Percentiles rank a stretch among this genome's conserved stretches.
Evolutionary conservation across 2,888 invertebrate species (phyloP).

Genomic region (Protophormia terraenovae): DNA sequence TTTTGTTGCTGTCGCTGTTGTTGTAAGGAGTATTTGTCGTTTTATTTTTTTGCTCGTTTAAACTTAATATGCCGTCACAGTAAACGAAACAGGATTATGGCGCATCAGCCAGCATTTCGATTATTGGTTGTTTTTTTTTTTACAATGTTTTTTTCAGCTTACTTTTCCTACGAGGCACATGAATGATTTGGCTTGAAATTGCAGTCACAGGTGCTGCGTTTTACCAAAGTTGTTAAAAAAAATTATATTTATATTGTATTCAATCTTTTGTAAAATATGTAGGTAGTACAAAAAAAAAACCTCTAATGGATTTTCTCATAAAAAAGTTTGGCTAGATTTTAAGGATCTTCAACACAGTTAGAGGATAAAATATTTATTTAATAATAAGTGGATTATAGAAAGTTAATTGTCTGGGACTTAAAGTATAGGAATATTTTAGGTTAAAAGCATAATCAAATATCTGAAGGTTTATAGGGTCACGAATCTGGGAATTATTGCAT

Average conservation of each 20-base stretch:
- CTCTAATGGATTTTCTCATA: neutral
- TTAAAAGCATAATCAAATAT: too few species aligned
- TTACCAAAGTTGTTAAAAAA: constrained; percentile 55
- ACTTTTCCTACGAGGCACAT: constrained; percentile 11
- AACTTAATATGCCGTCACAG: constrained; percentile 56
- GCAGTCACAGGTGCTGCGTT: constrained; percentile 70
- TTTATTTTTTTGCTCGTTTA: constrained; percentile 58
- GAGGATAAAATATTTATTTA: constrained; percentile 21
- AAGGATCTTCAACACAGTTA: neutral
- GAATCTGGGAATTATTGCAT: too few species aligned
- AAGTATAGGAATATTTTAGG: neutral
- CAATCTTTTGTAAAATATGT: constrained; percentile 74
- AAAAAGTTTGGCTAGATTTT: neutral
- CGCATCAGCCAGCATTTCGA: constrained; percentile 72
- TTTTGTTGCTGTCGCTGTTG: constrained; percentile 12
- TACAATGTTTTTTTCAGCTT: constrained; percentile 11
- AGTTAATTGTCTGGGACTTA: constrained; percentile 4
- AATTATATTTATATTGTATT: constrained; percentile 63
- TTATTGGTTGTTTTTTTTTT: constrained; percentile 54
- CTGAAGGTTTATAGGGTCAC: too few species aligned
- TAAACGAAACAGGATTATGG: constrained; percentile 70
- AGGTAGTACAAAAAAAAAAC: constrained; percentile 49
- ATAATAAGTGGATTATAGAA: constrained; percentile 18
- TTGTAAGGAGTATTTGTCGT: constrained; percentile 29
- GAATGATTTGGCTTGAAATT: constrained; percentile 50